Percentiles rank a stretch among this genome's conserved stretches.
These are phyloP conservation scores for Zygaena filipendulae DNA, from an alignment of 2,888 invertebrate genomes.

Conservation along the genomic window DNA sequence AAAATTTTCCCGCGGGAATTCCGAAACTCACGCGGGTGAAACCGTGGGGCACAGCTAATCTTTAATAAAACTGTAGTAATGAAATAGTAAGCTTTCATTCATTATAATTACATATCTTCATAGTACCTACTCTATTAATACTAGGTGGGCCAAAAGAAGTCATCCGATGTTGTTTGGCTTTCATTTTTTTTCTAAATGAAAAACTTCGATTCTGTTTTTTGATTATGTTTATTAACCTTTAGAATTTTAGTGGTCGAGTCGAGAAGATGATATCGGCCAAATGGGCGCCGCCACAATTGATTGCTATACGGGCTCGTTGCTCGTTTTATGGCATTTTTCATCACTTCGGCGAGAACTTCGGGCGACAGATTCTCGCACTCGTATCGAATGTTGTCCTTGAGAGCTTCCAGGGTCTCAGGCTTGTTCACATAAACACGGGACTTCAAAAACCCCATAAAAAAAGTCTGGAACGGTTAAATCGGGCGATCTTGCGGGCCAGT, in stretches of 20 bases:
- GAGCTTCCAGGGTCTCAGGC: constrained; percentile 2
- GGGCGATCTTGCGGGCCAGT: no score
- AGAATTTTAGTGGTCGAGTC: not conserved
- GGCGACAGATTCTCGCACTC: constrained; percentile 6
- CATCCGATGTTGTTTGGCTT: no score
- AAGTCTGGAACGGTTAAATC: constrained; percentile 11
- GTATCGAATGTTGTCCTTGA: constrained; percentile 4
- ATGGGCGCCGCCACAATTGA: constrained; percentile 16
- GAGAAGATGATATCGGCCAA: constrained; percentile 7
- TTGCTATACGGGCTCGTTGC: constrained; percentile 15
- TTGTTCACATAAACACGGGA: constrained; percentile 8
- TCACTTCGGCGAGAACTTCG: constrained; percentile 16
- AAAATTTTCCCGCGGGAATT: no score
- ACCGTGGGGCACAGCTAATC: no score
- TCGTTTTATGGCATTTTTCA: constrained; percentile 15
- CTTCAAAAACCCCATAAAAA: constrained; percentile 12
- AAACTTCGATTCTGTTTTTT: not conserved
- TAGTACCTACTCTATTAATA: no score
- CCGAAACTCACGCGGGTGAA: no score
- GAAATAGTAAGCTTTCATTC: no score
- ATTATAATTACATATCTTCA: no score
- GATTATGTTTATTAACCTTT: not conserved
- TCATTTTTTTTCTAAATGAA: no score
- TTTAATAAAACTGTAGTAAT: no score
- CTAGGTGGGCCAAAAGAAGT: no score